Base-by-base conservation (phyloP, 2,113 vertebrate genomes). In the Nansenia antarctica region DNA sequence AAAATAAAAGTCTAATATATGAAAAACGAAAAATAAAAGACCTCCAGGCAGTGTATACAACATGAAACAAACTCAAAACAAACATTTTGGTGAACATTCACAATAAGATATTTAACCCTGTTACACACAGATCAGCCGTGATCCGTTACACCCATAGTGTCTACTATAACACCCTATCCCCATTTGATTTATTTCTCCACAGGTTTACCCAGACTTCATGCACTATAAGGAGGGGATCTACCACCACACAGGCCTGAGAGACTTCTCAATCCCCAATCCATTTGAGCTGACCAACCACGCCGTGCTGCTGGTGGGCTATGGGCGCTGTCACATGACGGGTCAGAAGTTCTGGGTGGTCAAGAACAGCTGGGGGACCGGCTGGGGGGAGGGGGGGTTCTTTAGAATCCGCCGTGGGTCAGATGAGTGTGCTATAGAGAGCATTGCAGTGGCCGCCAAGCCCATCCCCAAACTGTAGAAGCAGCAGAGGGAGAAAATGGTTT, bases 201-300 rank as follows among this genome's bases (percentile, higher is more conserved):
- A 91, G 89, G 91, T 98, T 30, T 95, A 98, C 34, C 35, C 78
- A 7, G 98, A 99, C 82, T 98, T 99, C 83, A 80, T 96, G 74
- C 9, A 83, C 72, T 98, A 99, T 69, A 81, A 55, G 12, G 81
- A 82, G 9, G 98, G 98, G 0, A 90, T 99, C 88, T 99, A 99
- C 79, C 95, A 98, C 83, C 96, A 96, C 89, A 98, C 96, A 0
- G 94, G 94, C 9, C 88, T 98, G 9, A 72, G 18, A 11, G 95
- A 96, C 82, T 11, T 70, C 12, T 88, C n/a, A n/a, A n/a, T n/a
- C n/a, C n/a, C 94, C 80, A 98, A 97, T 75, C 98, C 97, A 9
- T 98, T 98, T 12, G 95, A 99, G 89, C 65, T 96, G 82, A 98
- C 97, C 20, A 98, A 98, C 86, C 97, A 98, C 0, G 97, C 96